Percentiles rank a stretch among this genome's conserved stretches.
These are phyloP conservation scores for Trachelus tabidus DNA, from an alignment of 2,888 invertebrate species.

Conservation along the genomic window DNA sequence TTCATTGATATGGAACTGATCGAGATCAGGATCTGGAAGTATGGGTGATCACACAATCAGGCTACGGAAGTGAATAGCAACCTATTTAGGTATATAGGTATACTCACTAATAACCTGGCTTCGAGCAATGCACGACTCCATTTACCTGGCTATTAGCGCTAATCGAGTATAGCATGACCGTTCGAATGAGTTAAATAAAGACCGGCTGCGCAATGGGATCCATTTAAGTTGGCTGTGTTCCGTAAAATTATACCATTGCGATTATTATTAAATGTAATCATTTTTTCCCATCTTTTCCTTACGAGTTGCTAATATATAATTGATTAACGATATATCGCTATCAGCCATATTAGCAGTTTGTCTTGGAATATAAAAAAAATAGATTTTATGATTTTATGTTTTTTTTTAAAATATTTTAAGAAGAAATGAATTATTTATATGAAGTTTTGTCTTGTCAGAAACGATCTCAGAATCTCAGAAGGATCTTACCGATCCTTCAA, in stretches of 20 bases:
- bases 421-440: background rate
- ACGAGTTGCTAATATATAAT: background rate
- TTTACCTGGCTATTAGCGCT: slow-evolving; percentile 46
- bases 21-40: background rate
- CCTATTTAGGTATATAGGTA: background rate
- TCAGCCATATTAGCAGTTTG: background rate
- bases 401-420: background rate
- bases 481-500: background rate
- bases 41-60: background rate
- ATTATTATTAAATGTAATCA: slow-evolving; percentile 19
- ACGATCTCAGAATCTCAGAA: too few species aligned
- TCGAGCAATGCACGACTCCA: slow-evolving; percentile 20
- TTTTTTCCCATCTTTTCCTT: slow-evolving; percentile 7
- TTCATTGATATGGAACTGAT: background rate
- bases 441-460: background rate
- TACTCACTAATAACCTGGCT: background rate
- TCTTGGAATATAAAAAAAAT: too few species aligned
- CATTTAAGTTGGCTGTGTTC: slow-evolving; percentile 32
- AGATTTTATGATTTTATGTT: background rate
- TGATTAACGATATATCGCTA: background rate
- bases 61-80: background rate
- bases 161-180: slow-evolving; percentile 51
- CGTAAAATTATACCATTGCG: slow-evolving; percentile 29
- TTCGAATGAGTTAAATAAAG: slow-evolving; percentile 55
- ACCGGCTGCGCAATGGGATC: slow-evolving; percentile 40